Evolutionary conservation across 2,888 invertebrate genomes (phyloP), one percentile per base, ranked within the genome.

Genomic region (Nomada ferruginata): DNA sequence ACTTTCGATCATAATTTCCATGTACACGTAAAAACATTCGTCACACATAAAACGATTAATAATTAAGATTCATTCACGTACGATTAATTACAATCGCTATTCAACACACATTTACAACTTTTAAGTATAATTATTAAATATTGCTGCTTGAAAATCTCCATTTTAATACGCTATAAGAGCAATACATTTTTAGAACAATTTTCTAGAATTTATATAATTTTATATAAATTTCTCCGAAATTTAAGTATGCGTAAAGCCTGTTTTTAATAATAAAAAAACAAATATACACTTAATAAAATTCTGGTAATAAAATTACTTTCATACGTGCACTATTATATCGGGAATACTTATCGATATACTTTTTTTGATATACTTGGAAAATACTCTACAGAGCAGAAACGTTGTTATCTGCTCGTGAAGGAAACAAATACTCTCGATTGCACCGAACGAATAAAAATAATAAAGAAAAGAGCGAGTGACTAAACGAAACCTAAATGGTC

Each of bases 21-120:
- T 18, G 11, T 65, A 53, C 9, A 47, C 13, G 53, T 52, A 42
- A 60, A 60, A 57, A 47, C 47, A 36, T 18, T 29, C 10, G 36
- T 23, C 20, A 72, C 50, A 55, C 5, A 0, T 61, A 61, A 50
- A 57, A 66, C 7, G 20, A 78, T 68, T 26, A 47, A 65, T 23
- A 76, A 52, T 63, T 42, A 65, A 52, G 10, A 69, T 13, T 55
- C 47, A 50, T n/a, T 3, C 59, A 18, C 20, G 18, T 47, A 71
- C 13, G n/a, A 52, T 42, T 63, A 44, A 50, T 44, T 57, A 69
- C 18, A 64, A 36, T 50, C n/a, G 18, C 20, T 57, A 5, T 13
- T 13, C 72, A 63, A 63, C 52, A 64, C 42, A 73, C 63, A 80
- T 68, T 61, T 68, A 68, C 47, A 36, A 68, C 73, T 13, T 29